Percentiles rank a stretch among this genome's conserved stretches.
These are phyloP conservation scores for Mycetomoellerius zeteki DNA, from an alignment of 1,140 invertebrate species.

Conservation along the genomic window DNA sequence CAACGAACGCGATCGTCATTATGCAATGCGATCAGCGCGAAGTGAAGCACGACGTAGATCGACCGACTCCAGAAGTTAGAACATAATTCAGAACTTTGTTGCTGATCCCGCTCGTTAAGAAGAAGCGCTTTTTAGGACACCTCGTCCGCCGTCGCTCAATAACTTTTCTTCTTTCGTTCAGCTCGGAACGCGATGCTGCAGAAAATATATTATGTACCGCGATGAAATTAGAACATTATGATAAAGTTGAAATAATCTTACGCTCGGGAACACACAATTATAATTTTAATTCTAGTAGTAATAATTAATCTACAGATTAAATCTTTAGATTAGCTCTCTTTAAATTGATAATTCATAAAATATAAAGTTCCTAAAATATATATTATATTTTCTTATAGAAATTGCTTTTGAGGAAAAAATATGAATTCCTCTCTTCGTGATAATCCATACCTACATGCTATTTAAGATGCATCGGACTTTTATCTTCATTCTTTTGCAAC, in stretches of 20 bases:
- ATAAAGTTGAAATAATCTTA: not conserved
- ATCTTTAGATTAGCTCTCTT: not conserved
- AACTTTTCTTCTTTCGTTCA: conserved; percentile 25
- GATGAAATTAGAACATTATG: not conserved
- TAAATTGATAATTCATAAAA: not conserved
- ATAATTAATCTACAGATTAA: not conserved
- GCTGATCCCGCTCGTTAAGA: conserved; percentile 53
- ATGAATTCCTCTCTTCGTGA: no score
- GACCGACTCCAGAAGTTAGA: conserved; percentile 42
- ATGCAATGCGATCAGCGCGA: conserved; percentile 44
- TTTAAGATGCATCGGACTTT: not conserved
- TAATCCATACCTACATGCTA: not conserved
- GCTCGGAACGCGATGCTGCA: not conserved
- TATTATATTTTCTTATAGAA: not conserved
- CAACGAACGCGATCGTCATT: conserved; percentile 11
- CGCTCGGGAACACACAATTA: not conserved
- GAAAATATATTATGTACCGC: conserved; percentile 3
- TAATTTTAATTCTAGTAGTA: not conserved
- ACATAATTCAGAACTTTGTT: conserved; percentile 57
- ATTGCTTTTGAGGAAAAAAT: not conserved
- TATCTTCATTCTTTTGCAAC: not conserved
- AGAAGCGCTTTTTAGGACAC: conserved; percentile 49
- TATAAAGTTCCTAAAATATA: not conserved
- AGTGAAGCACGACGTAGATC: conserved; percentile 45
- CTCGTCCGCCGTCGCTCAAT: not conserved